These are phyloP conservation scores for Casuarius casuarius DNA, from an alignment of 2,113 vertebrate species.

Conservation along the genomic window DNA sequence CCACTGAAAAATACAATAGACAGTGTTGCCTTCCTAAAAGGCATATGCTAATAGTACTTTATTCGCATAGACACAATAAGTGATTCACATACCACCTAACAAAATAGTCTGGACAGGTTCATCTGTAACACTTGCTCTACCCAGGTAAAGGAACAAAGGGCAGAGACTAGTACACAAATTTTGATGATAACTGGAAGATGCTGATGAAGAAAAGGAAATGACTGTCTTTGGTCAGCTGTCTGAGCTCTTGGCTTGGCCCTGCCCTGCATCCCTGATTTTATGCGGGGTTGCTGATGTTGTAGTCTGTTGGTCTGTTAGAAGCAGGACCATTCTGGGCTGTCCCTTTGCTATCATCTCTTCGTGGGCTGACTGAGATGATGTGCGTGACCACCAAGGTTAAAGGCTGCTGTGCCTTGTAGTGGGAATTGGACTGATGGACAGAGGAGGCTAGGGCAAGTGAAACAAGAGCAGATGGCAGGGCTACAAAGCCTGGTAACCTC, in stretches of 20 bases:
- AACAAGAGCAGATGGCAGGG: neutral
- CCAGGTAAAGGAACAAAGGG: neutral
- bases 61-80: neutral
- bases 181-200: neutral
- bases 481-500: neutral
- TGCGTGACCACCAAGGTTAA: neutral
- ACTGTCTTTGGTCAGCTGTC: neutral
- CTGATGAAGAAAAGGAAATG: neutral
- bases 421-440: neutral
- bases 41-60: too few relatives aligned
- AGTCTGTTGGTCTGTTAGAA: neutral
- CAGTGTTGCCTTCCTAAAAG: neutral
- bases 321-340: neutral
- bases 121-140: rapidly evolving
- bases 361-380: constrained; percentile 11
- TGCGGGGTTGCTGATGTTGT: neutral
- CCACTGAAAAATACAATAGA: too few relatives aligned
- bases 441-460: neutral
- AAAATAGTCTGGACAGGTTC: too few relatives aligned
- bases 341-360: neutral
- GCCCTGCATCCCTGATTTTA: neutral
- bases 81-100: too few relatives aligned
- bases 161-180: neutral
- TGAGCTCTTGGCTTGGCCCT: neutral
- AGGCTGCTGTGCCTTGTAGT: neutral